Base-by-base conservation (phyloP, 53 echinoderm and acorn worm species). In the Paelopatides confundens region DNA sequence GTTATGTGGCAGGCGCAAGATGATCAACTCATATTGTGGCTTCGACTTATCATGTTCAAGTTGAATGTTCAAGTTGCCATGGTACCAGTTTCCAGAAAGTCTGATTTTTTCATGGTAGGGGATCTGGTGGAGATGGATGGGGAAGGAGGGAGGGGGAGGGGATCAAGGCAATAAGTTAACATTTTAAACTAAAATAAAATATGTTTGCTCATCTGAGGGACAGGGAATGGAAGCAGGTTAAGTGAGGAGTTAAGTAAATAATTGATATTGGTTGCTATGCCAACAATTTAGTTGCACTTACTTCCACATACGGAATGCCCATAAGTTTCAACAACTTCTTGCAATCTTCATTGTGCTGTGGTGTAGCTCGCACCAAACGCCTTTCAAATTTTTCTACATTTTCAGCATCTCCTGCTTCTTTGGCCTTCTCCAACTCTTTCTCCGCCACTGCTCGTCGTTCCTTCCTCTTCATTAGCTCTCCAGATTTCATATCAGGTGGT, bases 401-500 rank as follows among this genome's bases (percentile, higher is more conserved):
- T 28, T 91, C 95, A 35, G 89, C 87, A 87, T 99, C 99, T 37
- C 99, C 99, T 6, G 92, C 91, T 53, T 96, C 94, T 79, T 99
- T 95, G 28, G 99, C 99, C 51, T 95, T 99, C 50, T 92, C 99
- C 24, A 99, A 86, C 64, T 95, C 95, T 66, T 99, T 99, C 83
- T 99, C 92, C 9, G 99, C 99, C 53, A 92, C 95, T n/a, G 92
- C 93, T 63, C 99, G 78, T 21, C 90, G 82, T 91, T 99, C 99
- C 58, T 86, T 94, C 37, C 99, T 85, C 86, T 99, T 99, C 5
- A 71, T 74, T 62, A 99, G 87, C 79, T 99, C 99, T 35, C 99
- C 99, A 14, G 99, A 99, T 67, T 99, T 99, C 90, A 99, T n/a
- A 0, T 95, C 95, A n/a, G 99, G 99, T 13, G 99, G 99, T 66